Evolutionary conservation across 2,888 invertebrate species (phyloP), one percentile per base, ranked within the genome.

Genomic region (Malthinus seriepunctatus): DNA sequence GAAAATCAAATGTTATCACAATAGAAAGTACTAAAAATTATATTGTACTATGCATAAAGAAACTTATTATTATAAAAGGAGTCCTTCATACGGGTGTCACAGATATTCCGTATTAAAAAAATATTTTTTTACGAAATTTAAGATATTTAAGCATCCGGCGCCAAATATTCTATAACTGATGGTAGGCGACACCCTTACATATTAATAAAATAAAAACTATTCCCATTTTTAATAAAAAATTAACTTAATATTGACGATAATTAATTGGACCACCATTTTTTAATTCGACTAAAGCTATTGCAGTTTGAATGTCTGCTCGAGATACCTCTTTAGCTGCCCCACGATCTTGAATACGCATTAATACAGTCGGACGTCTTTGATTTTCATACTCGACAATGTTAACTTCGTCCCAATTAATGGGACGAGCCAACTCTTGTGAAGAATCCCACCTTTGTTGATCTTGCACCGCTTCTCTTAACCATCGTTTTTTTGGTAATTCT

Each of bases 281-380:
- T 39, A 86, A 71, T 71, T 86, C 83, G 73, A 86, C 85, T 12
- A 86, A 75, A 35, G 86, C 86, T 71, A 86, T 79, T 35, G 86
- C 86, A 14, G 85, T 84, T 63, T 85, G 78, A 81, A 84, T 84
- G 67, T 85, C 72, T 71, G 78, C 75, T 59, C 70, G 72, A 1
- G 76, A 73, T 51, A 77, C 73, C 54, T 74, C 72, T 56, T 68
- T 70, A 31, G 64, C 63, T 3, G 70, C 62, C 4, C 67, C 65
- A 10, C 60, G 57, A 42, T 61, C 61, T 60, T 75, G 75, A 6
- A 75, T 70, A 42, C 81, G 76, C 71, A 83, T 83, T 12, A 84
- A 67, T 23, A 84, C 84, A 2, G 83, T 82, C 0, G 84, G 84
- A 63, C 84, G 78, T 39, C 78, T 79, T 59, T 81, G 79, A 58